These are phyloP conservation scores for Tokudaia tokunoshimensis DNA, from an alignment of 2,797 vertebrate species.

Conservation along the genomic window DNA sequence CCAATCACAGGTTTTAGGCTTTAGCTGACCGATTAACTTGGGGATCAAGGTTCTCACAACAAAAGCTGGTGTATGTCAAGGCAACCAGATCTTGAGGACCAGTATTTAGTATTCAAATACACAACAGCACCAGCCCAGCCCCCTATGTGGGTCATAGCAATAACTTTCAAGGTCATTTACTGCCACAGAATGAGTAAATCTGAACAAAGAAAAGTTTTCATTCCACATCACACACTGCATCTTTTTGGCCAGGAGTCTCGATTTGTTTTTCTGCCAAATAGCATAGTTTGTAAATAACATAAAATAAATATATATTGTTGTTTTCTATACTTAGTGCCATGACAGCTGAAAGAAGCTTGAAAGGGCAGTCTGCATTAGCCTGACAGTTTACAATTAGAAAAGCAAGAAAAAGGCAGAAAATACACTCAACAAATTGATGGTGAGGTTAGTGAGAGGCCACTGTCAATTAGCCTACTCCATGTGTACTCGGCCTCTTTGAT, in stretches of 20 bases:
- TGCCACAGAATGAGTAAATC: neutral
- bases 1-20: neutral
- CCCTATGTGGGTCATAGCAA: neutral
- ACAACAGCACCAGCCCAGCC: neutral
- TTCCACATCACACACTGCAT: neutral
- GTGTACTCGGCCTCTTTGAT: neutral
- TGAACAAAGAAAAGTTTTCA: neutral
- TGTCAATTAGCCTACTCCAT: neutral
- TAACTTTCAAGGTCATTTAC: neutral
- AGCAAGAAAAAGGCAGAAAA: neutral
- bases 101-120: neutral
- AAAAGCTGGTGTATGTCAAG: neutral
- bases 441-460: too few species aligned
- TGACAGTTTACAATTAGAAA: conserved; percentile 22
- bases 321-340: conserved; percentile 24
- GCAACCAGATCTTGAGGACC: neutral
- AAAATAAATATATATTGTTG: conserved; percentile 66
- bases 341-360: conserved; percentile 17
- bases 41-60: neutral
- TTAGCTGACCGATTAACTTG: neutral
- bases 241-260: conserved; percentile 56
- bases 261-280: conserved; percentile 68
- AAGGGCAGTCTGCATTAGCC: neutral
- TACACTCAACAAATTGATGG: rapidly evolving
- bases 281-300: conserved; percentile 70